These are phyloP conservation scores for Hydrozoanthus tunicans DNA, from an alignment of 64 coral and sea anemone genomes.

Conservation along the genomic window DNA sequence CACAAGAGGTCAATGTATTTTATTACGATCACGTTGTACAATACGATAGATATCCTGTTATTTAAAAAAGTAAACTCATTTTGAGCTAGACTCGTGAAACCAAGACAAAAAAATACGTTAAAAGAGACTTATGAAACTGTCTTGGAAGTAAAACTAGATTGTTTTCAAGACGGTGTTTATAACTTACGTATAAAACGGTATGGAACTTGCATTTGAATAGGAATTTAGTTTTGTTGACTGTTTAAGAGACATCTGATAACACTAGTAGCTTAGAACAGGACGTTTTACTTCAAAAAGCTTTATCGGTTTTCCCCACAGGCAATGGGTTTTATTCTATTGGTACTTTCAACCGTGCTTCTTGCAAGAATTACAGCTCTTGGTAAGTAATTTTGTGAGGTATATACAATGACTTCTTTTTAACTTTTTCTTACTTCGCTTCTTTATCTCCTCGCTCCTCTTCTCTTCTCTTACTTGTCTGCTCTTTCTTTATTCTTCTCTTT, in stretches of 20 bases:
- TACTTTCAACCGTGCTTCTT: not conserved
- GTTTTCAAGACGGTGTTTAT: not conserved
- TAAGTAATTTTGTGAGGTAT: not conserved
- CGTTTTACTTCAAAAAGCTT: not conserved
- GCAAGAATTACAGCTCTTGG: not conserved
- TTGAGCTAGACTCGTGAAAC: too few relatives aligned
- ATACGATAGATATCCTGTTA: too few relatives aligned
- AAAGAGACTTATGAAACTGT: too few relatives aligned
- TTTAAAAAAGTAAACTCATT: too few relatives aligned
- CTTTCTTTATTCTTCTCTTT: too few relatives aligned
- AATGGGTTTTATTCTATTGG: not conserved
- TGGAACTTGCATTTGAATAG: too few relatives aligned
- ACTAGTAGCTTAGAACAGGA: not conserved
- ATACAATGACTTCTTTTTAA: not conserved
- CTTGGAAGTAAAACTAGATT: not conserved
- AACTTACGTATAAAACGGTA: too few relatives aligned
- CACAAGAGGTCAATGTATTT: too few relatives aligned
- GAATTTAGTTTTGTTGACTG: not conserved
- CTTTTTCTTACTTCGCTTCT: not conserved
- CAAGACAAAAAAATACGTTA: too few relatives aligned
- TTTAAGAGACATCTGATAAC: not conserved
- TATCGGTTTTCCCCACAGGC: not conserved
- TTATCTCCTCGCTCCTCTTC: not conserved
- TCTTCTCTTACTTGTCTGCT: too few relatives aligned
- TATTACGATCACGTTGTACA: too few relatives aligned